Base-by-base conservation (phyloP, 1,140 invertebrate genomes). In the Lordiphosa collinella region DNA sequence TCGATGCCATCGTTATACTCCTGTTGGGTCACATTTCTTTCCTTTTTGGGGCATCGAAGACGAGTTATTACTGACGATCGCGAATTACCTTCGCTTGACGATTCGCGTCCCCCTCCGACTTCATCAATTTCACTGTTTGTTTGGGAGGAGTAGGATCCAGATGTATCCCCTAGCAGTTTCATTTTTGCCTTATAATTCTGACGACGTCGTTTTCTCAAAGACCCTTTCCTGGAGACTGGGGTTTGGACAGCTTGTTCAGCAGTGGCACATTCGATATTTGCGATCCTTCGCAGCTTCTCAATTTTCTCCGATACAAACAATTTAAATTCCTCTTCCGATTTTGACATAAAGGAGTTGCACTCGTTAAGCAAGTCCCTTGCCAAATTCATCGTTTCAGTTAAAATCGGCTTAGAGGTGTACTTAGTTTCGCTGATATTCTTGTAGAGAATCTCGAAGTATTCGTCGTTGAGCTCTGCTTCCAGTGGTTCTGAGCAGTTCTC, bases 1-100 rank as follows among this genome's bases (percentile, higher is more conserved):
- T 82, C 57, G 35, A 86, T 72, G 12, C 60, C 78, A 55, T 87
- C 84, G 16, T 62, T 62, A 40, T 79, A 84, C 25, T 69, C 54
- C 0, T 44, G 8, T 22, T 50, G 8, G 22, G 56, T 12, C 2
- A 12, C 13, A 8, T 36, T 44, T 13, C 0, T 29, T 6, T 53
- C n/a, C 34, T 37, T 46, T 5, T 34, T 59, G 2, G n/a, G 11
- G 14, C n/a, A 3, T n/a, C 11, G 14, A 9, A 10, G 4, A 7
- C 18, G 9, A 9, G 8, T 8, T 13, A 11, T 1, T 44, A 16
- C 5, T 7, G 13, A 12, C n/a, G 10, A 1, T 1, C 6, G 4
- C 7, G 37, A 32, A 43, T 10, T 35, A 34, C 12, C 40, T 43
- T 48, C 46, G 9, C 2, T 25, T 7, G n/a, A 14, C 12, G 52